Evolutionary conservation across 2,888 invertebrate genomes (phyloP), one percentile per base, ranked within the genome.

Genomic region (Meliscaeva auricollis): DNA sequence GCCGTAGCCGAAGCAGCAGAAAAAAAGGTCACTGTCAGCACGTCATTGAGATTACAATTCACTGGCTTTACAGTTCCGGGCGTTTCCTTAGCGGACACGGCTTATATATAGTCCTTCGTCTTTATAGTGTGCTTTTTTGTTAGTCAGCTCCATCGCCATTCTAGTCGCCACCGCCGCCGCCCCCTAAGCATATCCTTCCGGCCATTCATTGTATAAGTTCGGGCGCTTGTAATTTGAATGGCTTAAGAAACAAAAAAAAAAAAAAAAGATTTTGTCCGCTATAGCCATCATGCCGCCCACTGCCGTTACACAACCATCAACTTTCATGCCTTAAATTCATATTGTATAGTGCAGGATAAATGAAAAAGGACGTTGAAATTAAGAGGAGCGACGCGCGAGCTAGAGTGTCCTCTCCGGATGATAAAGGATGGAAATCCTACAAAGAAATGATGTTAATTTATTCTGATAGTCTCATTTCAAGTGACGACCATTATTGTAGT

Each of bases 1-100:
- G 44, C 17, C 5, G 30, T n/a, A 66, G 35, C 50, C n/a, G 35
- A 50, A 32, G 81, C 13, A 60, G 66, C 50, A 58, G 41, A 44
- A 83, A 82, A 64, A 83, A 83, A 78, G 78, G 69, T 83, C 73
- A 64, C 78, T 83, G 83, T 83, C 83, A 83, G 83, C 78, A 83
- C 78, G 83, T 78, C 78, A 78, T 78, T 78, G 69, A 83, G 83
- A 83, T 83, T 78, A 78, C 83, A 83, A 78, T 83, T 74, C 78
- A 83, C 83, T 78, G 83, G 77, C 83, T 83, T 74, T 74, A 78
- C 78, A 83, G 78, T 83, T 83, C 78, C 78, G 69, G 73, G 62
- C 72, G 69, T 77, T 73, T 82, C 77, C 77, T 77, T 77, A 46
- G 77, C 64, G 60, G 68, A 72, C 64, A 77, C 64, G 77, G 77